Base-by-base conservation (phyloP, 2,797 vertebrate species). In the Notamacropus eugenii region DNA sequence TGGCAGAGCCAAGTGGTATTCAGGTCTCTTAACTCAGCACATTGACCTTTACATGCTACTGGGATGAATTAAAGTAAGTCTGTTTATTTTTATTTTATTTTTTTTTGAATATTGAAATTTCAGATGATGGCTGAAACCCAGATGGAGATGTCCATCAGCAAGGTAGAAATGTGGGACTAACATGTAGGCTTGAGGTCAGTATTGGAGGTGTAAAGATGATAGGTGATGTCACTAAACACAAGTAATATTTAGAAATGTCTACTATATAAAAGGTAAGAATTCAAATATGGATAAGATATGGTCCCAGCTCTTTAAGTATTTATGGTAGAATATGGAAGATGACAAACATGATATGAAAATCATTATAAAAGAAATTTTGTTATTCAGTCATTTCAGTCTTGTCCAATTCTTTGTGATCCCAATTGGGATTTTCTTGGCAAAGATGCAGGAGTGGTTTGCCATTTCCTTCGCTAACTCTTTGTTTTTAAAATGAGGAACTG, bases 121-220 rank as follows among this genome's bases (percentile, higher is more conserved):
- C 57, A 96, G 92, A 40, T 95, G 54, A 94, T 59, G 95, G 93
- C 52, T 90, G 94, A 93, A 92, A 96, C 55, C 54, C 55, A 91
- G 52, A 54, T 54, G 95, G 90, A 96, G 94, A 95, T 94, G 74
- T 94, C 95, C 95, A 92, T 34, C 6, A 90, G 94, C 90, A 87
- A 94, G 93, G 90, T 95, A 62, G 91, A 94, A 22, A 54, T n/a
- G 59, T 6, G 54, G 50, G 67, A 91, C 29, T 92, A 59, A 90
- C 92, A 93, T 96, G 95, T 92, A 96, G 90, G 95, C 96, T 62
- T 93, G 50, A 95, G 92, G 93, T 95, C 92, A 62, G 56, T 93
- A 92, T 62, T 58, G 56, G 46, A 94, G 95, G 96, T 96, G 94
- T 93, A 46, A 90, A 96, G 92, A 95, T 96, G 96, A 97, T 96